Evolutionary conservation across 37 sponge, comb jelly and placozoan genomes (phyloP).

Genomic region (Hormiphora californensis): DNA sequence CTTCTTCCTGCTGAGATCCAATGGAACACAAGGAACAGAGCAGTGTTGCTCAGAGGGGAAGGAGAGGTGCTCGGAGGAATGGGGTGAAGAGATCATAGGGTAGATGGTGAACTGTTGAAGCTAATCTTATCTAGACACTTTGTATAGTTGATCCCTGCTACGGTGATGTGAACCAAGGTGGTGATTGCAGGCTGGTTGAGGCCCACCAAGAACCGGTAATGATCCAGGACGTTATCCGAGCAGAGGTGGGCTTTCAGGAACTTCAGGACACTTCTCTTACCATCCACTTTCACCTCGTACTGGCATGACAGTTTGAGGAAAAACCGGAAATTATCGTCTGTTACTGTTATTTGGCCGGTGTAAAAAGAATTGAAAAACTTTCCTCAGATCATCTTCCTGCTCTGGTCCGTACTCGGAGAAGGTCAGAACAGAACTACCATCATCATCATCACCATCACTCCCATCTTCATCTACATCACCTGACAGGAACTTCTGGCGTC

Average conservation of each 20-base stretch:
- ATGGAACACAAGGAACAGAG: too few species aligned
- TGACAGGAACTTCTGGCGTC: not conserved
- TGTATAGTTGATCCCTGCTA: too few species aligned
- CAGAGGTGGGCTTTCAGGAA: not conserved
- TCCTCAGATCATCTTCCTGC: constrained; percentile 11
- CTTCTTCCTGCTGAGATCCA: too few species aligned
- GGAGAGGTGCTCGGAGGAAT: too few species aligned
- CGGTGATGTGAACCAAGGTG: too few species aligned
- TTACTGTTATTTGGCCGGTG: constrained; percentile 15
- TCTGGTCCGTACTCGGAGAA: constrained; percentile 6
- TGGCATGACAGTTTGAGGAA: constrained; percentile 3
- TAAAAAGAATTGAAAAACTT: constrained; percentile 51
- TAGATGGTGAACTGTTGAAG: too few species aligned
- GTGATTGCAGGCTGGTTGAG: not conserved
- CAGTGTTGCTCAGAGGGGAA: too few species aligned
- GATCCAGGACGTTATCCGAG: not conserved
- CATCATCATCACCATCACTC: constrained; percentile 14
- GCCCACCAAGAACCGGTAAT: constrained; percentile 17
- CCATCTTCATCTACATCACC: constrained; percentile 1
- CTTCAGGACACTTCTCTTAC: not conserved
- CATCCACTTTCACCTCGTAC: constrained; percentile 13
- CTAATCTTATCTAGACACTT: too few species aligned
- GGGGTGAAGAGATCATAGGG: too few species aligned
- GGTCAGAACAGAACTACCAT: constrained; percentile 12
- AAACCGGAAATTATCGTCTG: not conserved